A percentile compares a stretch with the other conserved stretches of the same genome.
Evolutionary conservation across 2,113 vertebrate species (phyloP).

Genomic region (Elephas maximus): DNA sequence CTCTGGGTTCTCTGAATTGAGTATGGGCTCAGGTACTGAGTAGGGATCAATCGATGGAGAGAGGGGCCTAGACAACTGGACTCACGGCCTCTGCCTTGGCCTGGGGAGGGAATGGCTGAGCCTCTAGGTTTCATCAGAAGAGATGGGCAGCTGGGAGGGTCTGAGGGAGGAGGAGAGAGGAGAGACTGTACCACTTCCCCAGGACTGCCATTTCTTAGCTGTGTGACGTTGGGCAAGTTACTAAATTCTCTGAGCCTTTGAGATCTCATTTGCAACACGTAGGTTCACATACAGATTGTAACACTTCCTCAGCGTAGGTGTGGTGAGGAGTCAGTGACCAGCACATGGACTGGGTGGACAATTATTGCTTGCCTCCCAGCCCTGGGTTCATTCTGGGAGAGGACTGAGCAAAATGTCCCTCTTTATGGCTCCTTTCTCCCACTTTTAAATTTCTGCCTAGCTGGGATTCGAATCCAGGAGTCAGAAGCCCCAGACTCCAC

Average conservation of each 20-base stretch:
- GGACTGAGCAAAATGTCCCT: neutral
- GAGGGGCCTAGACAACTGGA: neutral
- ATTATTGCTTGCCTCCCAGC: neutral
- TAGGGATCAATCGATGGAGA: neutral
- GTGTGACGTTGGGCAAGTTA: neutral
- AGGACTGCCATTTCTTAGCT: neutral
- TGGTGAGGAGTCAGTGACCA: neutral
- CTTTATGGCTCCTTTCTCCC: conserved; percentile 10
- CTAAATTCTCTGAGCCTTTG: conserved; percentile 14
- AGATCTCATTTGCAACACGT: neutral
- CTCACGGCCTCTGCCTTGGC: neutral
- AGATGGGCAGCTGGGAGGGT: neutral
- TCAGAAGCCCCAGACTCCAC: neutral
- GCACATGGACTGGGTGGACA: neutral
- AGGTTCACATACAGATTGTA: neutral
- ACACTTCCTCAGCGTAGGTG: neutral
- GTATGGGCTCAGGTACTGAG: neutral
- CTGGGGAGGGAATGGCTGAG: neutral
- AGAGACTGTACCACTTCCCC: neutral
- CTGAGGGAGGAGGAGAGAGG: neutral
- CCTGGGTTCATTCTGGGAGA: neutral
- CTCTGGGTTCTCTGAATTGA: neutral
- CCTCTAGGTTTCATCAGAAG: conserved; percentile 11
- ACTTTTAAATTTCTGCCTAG: neutral
- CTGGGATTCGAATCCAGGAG: neutral